A percentile compares a stretch with the other conserved stretches of the same genome.
These are phyloP conservation scores for Trachurus trachurus DNA, from an alignment of 2,797 vertebrate species.

Conservation along the genomic window DNA sequence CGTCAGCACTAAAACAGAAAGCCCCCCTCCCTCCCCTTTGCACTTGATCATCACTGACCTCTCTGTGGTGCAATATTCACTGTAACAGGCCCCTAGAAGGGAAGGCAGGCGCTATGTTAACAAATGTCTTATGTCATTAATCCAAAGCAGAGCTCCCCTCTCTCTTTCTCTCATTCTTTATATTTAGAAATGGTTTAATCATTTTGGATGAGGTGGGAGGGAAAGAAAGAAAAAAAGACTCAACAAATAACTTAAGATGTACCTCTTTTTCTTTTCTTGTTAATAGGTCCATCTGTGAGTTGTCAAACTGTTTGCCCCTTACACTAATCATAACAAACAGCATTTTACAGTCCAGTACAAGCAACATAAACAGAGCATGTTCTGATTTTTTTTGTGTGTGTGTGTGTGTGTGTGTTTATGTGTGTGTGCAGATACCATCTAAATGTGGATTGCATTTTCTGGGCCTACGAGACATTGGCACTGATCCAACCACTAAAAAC, in stretches of 20 bases:
- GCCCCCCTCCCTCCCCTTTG: neutral
- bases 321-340: constrained; percentile 6
- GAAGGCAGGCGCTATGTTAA: constrained; percentile 50
- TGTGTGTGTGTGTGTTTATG: too few relatives aligned
- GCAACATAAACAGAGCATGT: neutral
- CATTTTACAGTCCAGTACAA: neutral
- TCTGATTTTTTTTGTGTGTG: neutral
- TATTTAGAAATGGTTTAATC: constrained; percentile 68
- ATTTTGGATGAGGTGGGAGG: constrained; percentile 14
- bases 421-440: constrained; percentile 31
- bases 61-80: constrained; percentile 26
- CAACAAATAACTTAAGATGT: constrained; percentile 17
- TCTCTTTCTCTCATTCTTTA: constrained; percentile 45
- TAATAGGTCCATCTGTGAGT: constrained; percentile 1
- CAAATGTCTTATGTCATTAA: constrained; percentile 55
- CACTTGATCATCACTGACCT: constrained; percentile 27
- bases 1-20: constrained; percentile 6
- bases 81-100: constrained; percentile 66
- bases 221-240: neutral
- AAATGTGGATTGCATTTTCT: constrained; percentile 14
- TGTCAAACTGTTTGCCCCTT: neutral
- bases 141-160: constrained; percentile 44
- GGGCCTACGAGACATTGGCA: constrained; percentile 22
- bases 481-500: constrained; percentile 34
- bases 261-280: neutral